These are phyloP conservation scores for Somateria mollissima DNA, from an alignment of 2,797 vertebrate species.

Conservation along the genomic window DNA sequence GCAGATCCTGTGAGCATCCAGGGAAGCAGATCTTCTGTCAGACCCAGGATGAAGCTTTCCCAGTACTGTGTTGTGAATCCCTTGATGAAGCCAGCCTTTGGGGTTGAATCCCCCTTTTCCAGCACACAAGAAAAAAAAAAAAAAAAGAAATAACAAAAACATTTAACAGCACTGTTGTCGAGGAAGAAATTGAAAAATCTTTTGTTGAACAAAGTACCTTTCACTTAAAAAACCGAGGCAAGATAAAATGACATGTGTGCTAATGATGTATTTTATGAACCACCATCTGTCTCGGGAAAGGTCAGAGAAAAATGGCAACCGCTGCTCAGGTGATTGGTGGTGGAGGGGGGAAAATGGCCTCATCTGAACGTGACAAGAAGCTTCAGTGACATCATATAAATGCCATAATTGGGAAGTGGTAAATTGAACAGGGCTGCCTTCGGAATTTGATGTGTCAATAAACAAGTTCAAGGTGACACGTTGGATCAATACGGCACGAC, in stretches of 20 bases:
- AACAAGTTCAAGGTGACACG: slow-evolving; percentile 99
- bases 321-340: slow-evolving; percentile 81
- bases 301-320: slow-evolving; percentile 86
- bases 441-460: slow-evolving; percentile 98
- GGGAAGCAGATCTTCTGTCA: neutral
- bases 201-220: slow-evolving; percentile 83
- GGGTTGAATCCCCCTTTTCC: neutral
- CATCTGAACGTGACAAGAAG: slow-evolving; percentile 82
- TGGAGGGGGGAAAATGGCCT: slow-evolving; percentile 73
- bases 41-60: neutral
- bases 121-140: neutral
- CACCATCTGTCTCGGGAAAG: slow-evolving; percentile 86
- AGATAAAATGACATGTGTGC: slow-evolving; percentile 83
- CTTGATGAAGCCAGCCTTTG: fast-evolving
- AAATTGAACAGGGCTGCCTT: slow-evolving; percentile 91
- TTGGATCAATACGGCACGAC: slow-evolving; percentile 96
- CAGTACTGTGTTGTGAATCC: fast-evolving
- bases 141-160: neutral
- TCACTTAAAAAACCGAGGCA: slow-evolving; percentile 77
- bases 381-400: slow-evolving; percentile 97
- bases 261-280: slow-evolving; percentile 88
- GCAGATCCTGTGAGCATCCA: fast-evolving
- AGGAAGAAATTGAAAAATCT: slow-evolving; percentile 78
- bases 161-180: slow-evolving; percentile 12
- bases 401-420: slow-evolving; percentile 98